A percentile compares a stretch with the other conserved stretches of the same genome.
Conservation (phyloP, 2,113 vertebrate genomes). For the Rhinopithecus roxellana region DNA sequence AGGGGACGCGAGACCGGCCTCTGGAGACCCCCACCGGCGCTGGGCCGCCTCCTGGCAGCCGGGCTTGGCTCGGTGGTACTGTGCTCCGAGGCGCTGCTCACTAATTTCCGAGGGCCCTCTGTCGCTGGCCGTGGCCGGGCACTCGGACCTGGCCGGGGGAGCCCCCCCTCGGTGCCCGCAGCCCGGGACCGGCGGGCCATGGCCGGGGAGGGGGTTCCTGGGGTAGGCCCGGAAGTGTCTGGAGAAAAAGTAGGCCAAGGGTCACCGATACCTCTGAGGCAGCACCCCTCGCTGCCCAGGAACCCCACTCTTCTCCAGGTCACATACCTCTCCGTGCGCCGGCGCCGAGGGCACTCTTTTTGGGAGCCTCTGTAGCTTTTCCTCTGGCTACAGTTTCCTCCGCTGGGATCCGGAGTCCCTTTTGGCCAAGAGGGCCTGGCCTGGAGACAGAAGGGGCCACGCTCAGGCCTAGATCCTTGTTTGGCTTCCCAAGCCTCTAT, state of each 20-base stretch:
- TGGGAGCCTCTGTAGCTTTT: constrained; percentile 37
- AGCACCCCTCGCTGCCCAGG: neutral
- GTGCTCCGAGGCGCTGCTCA: neutral
- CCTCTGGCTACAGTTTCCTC: constrained; percentile 53
- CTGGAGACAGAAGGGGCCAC: neutral
- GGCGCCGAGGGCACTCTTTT: neutral
- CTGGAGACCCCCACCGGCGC: constrained; percentile 60
- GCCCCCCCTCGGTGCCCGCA: constrained; percentile 39
- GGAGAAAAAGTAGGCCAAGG: constrained; percentile 9
- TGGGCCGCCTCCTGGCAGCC: constrained; percentile 17
- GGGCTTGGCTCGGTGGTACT: constrained; percentile 25
- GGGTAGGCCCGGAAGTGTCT: constrained; percentile 46
- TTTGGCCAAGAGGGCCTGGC: constrained; percentile 45
- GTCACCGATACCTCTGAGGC: neutral
- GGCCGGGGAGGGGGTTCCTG: constrained; percentile 22
- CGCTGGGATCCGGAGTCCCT: constrained; percentile 7
- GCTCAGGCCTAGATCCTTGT: neutral
- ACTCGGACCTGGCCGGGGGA: neutral
- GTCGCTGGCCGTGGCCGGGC: neutral
- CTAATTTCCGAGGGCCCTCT: constrained; percentile 25
- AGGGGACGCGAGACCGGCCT: constrained; percentile 17
- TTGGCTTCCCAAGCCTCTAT: neutral
- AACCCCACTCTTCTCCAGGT: neutral
- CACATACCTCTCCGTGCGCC: constrained; percentile 47
- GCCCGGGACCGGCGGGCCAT: constrained; percentile 6